Percentiles rank a stretch among this genome's conserved stretches.
Conservation (phyloP, 2,113 vertebrate species). For the Galemys pyrenaicus region DNA sequence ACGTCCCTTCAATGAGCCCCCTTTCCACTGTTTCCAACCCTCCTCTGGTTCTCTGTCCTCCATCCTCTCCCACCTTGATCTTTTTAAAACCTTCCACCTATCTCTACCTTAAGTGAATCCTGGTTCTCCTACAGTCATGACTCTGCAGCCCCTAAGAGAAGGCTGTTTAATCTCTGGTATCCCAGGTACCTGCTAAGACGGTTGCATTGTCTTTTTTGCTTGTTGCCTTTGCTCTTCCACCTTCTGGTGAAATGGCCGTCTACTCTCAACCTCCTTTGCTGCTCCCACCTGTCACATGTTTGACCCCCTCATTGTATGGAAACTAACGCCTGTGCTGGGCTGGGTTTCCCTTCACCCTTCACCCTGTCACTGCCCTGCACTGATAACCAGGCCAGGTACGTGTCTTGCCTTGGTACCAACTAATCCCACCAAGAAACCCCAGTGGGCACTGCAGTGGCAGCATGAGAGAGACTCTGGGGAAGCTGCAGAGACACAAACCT, state of each 20-base stretch:
- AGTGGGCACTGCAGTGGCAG: background rate
- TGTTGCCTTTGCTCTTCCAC: background rate
- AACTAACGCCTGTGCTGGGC: background rate
- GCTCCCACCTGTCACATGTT: background rate
- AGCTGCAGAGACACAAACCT: background rate
- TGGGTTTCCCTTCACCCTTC: background rate
- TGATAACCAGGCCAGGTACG: background rate
- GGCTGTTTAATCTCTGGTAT: fast-evolving
- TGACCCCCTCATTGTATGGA: background rate
- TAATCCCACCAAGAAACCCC: fast-evolving
- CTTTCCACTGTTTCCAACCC: background rate
- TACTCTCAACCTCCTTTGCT: background rate
- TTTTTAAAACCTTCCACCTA: background rate
- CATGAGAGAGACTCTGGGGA: background rate
- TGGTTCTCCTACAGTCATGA: background rate
- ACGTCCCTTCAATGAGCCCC: background rate
- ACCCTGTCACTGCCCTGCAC: background rate
- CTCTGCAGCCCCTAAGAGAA: background rate
- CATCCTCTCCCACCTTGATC: background rate
- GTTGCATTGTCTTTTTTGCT: background rate
- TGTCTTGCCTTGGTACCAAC: background rate
- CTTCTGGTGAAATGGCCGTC: background rate
- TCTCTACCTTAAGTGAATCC: background rate
- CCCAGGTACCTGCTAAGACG: fast-evolving
- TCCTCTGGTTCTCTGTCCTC: background rate